These are phyloP conservation scores for Yponomeuta malinellus DNA, from an alignment of 2,888 invertebrate genomes.

Conservation along the genomic window DNA sequence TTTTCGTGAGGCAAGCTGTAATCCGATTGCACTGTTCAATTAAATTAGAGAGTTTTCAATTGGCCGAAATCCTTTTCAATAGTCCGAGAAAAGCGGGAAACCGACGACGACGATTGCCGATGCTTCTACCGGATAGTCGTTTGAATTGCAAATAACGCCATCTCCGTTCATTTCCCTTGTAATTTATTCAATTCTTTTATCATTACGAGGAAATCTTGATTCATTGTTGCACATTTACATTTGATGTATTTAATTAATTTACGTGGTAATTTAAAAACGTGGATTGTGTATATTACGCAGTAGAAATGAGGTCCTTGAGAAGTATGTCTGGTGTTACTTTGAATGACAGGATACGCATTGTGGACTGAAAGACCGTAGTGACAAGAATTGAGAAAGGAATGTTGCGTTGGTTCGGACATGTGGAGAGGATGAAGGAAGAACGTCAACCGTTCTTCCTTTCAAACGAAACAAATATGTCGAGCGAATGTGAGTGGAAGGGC, in stretches of 20 bases:
- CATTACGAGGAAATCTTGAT: neutral
- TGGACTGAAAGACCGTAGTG: too few species aligned
- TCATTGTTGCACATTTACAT: neutral
- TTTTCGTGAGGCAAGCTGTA: neutral
- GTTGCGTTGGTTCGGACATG: too few species aligned
- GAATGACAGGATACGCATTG: too few species aligned
- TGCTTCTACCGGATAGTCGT: neutral
- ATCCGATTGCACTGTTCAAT: neutral
- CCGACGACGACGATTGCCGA: neutral
- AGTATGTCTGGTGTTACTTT: too few species aligned
- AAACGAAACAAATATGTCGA: too few species aligned
- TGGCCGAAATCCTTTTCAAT: neutral
- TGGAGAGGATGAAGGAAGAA: too few species aligned
- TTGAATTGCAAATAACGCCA: slow-evolving; percentile 7
- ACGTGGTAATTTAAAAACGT: neutral
- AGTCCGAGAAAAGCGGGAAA: neutral
- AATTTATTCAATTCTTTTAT: neutral
- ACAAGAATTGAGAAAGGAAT: too few species aligned
- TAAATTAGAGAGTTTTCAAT: neutral
- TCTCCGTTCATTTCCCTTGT: neutral
- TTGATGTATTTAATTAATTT: neutral
- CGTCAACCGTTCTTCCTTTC: too few species aligned
- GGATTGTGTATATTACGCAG: too few species aligned
- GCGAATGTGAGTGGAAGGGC: too few species aligned
- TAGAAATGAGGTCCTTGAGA: too few species aligned